phyloP scores from a whole-genome alignment of 2,888 invertebrate species.

The Diachrysia chrysitis region DNA sequence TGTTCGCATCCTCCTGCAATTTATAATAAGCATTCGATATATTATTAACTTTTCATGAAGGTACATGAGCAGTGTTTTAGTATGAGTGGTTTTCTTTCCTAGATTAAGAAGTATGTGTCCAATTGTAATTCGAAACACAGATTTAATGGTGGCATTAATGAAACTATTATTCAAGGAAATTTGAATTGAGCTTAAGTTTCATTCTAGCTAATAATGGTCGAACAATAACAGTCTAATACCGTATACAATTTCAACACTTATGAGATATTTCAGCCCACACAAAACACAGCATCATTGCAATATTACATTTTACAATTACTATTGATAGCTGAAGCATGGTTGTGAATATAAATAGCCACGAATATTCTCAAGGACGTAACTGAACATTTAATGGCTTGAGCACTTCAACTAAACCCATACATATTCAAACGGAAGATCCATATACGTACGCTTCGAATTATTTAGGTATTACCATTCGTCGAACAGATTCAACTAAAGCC shows the following conservation, averaged over 20 bases:
- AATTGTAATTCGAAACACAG: too few species aligned
- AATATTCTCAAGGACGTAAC: constrained; percentile 59
- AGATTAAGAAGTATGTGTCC: too few species aligned
- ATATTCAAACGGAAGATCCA: constrained; percentile 54
- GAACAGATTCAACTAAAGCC: constrained; percentile 37
- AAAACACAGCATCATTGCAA: constrained; percentile 40
- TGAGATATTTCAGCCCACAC: constrained; percentile 18
- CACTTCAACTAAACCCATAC: constrained; percentile 60
- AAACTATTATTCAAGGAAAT: neutral
- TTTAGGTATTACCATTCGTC: constrained; percentile 52
- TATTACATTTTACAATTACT: constrained; percentile 50
- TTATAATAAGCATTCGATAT: constrained; percentile 28
- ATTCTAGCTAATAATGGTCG: neutral
- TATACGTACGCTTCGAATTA: constrained; percentile 51
- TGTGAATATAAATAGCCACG: constrained; percentile 59
- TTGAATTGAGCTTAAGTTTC: neutral
- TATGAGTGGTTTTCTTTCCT: neutral
- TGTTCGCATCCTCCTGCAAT: constrained; percentile 98
- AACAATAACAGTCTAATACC: neutral
- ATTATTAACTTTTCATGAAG: constrained; percentile 32
- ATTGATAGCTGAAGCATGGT: constrained; percentile 54
- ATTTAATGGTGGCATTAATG: too few species aligned
- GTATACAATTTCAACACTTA: neutral
- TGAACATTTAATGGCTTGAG: constrained; percentile 52
- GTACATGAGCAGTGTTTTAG: constrained; percentile 7